Conservation (phyloP, 2,797 vertebrate genomes). For the Alcedo atthis region DNA sequence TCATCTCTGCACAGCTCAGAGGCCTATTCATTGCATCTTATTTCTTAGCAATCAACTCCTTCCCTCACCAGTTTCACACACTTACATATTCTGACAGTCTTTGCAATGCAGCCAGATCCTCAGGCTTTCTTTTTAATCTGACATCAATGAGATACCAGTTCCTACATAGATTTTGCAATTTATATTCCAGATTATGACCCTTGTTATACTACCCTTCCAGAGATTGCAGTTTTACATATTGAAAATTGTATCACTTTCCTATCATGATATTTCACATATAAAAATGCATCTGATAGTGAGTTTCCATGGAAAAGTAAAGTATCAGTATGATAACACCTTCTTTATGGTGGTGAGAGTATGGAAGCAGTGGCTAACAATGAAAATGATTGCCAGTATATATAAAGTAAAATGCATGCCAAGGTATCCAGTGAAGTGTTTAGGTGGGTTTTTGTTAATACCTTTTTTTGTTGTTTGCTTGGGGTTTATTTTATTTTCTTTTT, state of each 20-base stretch:
- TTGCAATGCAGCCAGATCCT: background rate
- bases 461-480: background rate
- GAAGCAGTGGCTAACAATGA: background rate
- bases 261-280: background rate
- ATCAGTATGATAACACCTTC: background rate
- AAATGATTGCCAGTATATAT: background rate
- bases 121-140: background rate
- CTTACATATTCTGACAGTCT: background rate
- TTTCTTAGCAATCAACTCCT: accelerated
- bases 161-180: background rate
- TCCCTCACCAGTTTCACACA: background rate
- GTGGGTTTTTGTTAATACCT: accelerated
- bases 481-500: background rate
- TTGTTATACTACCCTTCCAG: background rate
- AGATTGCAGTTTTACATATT: background rate
- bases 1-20: background rate
- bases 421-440: background rate
- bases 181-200: background rate
- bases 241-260: background rate
- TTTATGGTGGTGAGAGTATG: background rate
- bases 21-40: background rate
- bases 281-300: background rate
- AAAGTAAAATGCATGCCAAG: background rate
- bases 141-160: background rate
- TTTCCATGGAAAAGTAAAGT: background rate